Evolutionary conservation across 2,113 vertebrate genomes (phyloP).

Genomic region (Lepidothrix coronata): DNA sequence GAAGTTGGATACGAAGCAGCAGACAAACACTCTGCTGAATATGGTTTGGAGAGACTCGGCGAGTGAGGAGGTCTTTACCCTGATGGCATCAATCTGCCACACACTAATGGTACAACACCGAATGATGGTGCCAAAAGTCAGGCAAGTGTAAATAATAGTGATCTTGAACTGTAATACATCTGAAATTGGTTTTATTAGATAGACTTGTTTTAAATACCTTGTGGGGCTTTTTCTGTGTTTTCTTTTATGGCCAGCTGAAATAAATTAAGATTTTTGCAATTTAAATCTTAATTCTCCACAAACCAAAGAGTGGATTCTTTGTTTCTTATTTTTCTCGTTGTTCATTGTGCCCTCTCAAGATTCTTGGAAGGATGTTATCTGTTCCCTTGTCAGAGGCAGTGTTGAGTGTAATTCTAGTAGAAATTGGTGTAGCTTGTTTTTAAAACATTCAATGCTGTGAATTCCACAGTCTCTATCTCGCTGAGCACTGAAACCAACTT

Average conservation of each 20-base stretch:
- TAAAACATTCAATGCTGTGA: neutral
- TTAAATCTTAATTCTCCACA: neutral
- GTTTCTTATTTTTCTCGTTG: neutral
- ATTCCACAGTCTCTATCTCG: neutral
- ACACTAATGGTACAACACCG: constrained; percentile 97
- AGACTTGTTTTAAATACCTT: neutral
- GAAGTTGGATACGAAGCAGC: constrained; percentile 94
- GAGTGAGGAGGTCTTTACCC: constrained; percentile 88
- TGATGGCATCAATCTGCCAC: constrained; percentile 94
- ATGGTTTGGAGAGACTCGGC: constrained; percentile 96
- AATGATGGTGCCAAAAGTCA: constrained; percentile 97
- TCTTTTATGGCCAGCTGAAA: neutral
- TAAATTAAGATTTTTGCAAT: neutral
- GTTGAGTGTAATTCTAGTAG: neutral
- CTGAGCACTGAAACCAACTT: neutral
- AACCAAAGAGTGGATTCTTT: neutral
- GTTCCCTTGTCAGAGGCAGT: neutral
- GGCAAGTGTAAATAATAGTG: constrained; percentile 71
- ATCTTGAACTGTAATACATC: neutral
- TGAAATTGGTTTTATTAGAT: neutral
- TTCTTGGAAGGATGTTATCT: neutral
- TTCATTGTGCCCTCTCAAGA: neutral
- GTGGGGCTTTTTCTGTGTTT: neutral
- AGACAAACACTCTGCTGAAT: constrained; percentile 90
- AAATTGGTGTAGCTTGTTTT: neutral